A percentile compares a stretch with the other conserved stretches of the same genome.
phyloP scores from a whole-genome alignment of 2,888 invertebrate species.

The Diloba caeruleocephala region DNA sequence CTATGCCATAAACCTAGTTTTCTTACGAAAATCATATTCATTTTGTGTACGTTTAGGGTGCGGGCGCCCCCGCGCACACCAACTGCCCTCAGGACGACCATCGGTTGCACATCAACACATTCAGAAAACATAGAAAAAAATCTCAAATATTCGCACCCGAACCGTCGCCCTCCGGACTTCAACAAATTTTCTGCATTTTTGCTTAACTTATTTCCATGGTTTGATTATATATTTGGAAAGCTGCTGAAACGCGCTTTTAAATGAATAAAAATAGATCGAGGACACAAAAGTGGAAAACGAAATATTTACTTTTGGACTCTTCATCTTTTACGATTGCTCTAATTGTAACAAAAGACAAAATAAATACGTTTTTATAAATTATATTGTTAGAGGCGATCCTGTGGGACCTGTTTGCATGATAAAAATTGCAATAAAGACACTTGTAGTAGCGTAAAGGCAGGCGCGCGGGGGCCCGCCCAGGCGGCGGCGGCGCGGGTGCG shows the following conservation, averaged over 20 bases:
- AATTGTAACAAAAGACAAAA: constrained; percentile 37
- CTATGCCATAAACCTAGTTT: constrained; percentile 72
- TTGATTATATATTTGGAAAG: constrained; percentile 46
- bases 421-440: constrained; percentile 49
- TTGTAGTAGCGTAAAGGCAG: constrained; percentile 24
- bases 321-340: constrained; percentile 43
- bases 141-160: constrained; percentile 67
- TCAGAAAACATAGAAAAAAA: constrained; percentile 70
- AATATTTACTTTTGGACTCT: constrained; percentile 39
- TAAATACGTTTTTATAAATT: constrained; percentile 63
- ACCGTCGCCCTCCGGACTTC: constrained; percentile 54
- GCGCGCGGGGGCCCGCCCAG: constrained; percentile 72
- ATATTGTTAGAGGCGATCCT: constrained; percentile 43
- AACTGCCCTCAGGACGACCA: constrained; percentile 49
- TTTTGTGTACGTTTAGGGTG: constrained; percentile 81
- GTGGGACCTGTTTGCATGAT: constrained; percentile 48
- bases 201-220: constrained; percentile 42
- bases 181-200: constrained; percentile 61
- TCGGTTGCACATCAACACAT: constrained; percentile 18
- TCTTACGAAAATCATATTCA: constrained; percentile 72
- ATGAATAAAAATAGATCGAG: constrained; percentile 49
- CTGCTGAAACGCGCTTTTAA: constrained; percentile 58
- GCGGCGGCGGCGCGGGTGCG: constrained; percentile 67
- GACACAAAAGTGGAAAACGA: constrained; percentile 28
- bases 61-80: constrained; percentile 74